A percentile compares a stretch with the other conserved stretches of the same genome.
These are phyloP conservation scores for Acestrorhynchus altus DNA, from an alignment of 2,797 vertebrate species.

Conservation along the genomic window DNA sequence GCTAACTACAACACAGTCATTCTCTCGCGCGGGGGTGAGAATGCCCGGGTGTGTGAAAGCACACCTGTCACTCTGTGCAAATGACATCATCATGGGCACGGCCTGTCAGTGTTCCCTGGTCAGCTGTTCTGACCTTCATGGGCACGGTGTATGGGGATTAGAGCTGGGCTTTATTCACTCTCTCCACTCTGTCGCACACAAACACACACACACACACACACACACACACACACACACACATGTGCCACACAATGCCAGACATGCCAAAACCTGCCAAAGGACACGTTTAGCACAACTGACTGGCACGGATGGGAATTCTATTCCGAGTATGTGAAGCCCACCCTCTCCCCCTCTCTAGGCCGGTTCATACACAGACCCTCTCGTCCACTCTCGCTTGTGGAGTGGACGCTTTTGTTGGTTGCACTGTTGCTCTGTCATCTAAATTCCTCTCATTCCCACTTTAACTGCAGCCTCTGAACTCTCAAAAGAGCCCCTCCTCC, in stretches of 20 bases:
- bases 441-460: slow-evolving; percentile 49
- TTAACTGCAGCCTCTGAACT: slow-evolving; percentile 43
- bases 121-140: slow-evolving; percentile 66
- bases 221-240: slow-evolving; percentile 52
- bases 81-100: slow-evolving; percentile 65
- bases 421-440: slow-evolving; percentile 19
- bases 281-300: slow-evolving; percentile 47
- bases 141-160: slow-evolving; percentile 51
- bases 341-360: slow-evolving; percentile 47
- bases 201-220: too few relatives aligned
- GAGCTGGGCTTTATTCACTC: slow-evolving; percentile 49
- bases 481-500: slow-evolving; percentile 13
- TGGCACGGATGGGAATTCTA: slow-evolving; percentile 63
- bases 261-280: slow-evolving; percentile 37
- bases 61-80: slow-evolving; percentile 71
- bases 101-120: slow-evolving; percentile 47
- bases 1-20: not conserved
- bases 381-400: slow-evolving; percentile 28
- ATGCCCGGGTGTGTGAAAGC: slow-evolving; percentile 16
- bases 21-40: not conserved
- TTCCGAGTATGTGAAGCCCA: slow-evolving; percentile 70
- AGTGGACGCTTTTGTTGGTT: slow-evolving; percentile 19
- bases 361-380: slow-evolving; percentile 28
- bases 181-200: slow-evolving; percentile 34
- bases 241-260: slow-evolving; percentile 46